Percentiles rank a stretch among this genome's conserved stretches.
Conservation (phyloP, 2,113 vertebrate species). For the Jacana jacana region DNA sequence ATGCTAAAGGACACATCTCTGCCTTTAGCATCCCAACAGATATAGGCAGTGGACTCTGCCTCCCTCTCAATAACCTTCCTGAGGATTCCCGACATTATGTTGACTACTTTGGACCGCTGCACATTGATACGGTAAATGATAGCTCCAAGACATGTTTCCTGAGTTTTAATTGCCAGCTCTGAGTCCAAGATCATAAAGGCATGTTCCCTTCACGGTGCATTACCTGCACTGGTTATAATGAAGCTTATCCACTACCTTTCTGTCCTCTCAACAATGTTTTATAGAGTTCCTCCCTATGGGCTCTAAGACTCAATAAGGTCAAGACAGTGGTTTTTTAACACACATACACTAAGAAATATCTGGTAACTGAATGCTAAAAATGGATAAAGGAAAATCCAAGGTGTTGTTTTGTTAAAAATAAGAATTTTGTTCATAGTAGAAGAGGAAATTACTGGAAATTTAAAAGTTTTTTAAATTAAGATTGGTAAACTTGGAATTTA, state of each 20-base stretch:
- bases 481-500: neutral
- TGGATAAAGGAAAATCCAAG: neutral
- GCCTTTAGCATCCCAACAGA: neutral
- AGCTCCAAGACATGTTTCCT: neutral
- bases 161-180: neutral
- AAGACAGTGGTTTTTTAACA: neutral
- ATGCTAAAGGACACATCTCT: neutral
- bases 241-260: neutral
- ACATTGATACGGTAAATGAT: fast-evolving
- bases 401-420: neutral
- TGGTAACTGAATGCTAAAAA: neutral
- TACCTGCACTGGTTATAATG: neutral
- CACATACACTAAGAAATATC: neutral
- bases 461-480: neutral
- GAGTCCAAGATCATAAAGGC: neutral
- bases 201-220: neutral
- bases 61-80: neutral
- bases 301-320: neutral
- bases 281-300: fast-evolving
- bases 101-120: neutral
- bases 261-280: neutral
- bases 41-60: neutral
- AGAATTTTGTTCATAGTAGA: neutral
- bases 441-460: neutral
- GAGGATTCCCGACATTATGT: neutral